Base-by-base conservation (phyloP, 2,888 invertebrate species). In the Eumerus sabulonum region DNA sequence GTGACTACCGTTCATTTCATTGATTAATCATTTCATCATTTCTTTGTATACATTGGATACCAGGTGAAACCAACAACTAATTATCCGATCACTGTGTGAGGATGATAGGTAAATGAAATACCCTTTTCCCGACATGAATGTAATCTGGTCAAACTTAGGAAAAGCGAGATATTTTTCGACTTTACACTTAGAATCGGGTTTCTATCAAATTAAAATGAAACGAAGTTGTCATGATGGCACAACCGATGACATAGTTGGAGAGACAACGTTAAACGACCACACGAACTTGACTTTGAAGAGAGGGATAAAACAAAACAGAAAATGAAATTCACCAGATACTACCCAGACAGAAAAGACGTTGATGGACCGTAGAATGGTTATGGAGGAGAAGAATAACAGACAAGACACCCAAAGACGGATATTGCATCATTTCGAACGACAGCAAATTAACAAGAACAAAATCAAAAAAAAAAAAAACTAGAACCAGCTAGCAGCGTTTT, bases 391-490 rank as follows among this genome's bases (percentile, higher is more conserved):
- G 54, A 54, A n/a, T 9, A 59, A 17, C 42, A 38, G 13, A 50
- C 56, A 60, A 62, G 38, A 62, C 67, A 77, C 67, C 72, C 59
- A 40, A 68, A 54, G 27, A 7, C 77, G 77, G 67, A 77, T 59
- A 59, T 77, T 68, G 57, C 73, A 73, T 73, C 77, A 77, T 62
- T 56, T n/a, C 27, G 27, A 38, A 9, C 1, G 35, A 7, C 36
- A 44, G 35, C 13, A 53, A 44, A 9, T 4, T 4, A 27, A 27
- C 27, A 27, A 27, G 7, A 27, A 27, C 2, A 27, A 27, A 27
- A 4, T 2, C 27, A 27, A 7, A 27, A 27, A 27, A 27, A 27
- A 27, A 27, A 27, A 4, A 2, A 27, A 27, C 27, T 27, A 27
- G 27, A 27, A 27, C 5, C n/a, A 11, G 40, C 12, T n/a, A 63